Conservation (phyloP, 2,113 vertebrate genomes). For the Notiomystis cincta region DNA sequence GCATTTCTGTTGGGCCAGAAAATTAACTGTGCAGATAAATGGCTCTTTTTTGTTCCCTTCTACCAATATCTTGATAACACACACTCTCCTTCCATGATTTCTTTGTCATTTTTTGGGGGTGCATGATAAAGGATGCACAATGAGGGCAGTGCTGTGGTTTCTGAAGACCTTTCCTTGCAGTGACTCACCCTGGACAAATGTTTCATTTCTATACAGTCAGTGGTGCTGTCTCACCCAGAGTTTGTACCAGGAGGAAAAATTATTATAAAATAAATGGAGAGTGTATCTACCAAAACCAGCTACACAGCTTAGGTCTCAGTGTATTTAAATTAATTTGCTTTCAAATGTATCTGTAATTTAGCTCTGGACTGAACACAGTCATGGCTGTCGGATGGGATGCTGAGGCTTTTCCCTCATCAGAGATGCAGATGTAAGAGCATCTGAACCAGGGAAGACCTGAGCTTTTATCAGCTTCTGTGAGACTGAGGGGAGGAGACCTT, state of each 20-base stretch:
- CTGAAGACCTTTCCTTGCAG: background rate
- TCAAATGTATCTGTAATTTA: background rate
- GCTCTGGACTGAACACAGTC: background rate
- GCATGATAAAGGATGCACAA: background rate
- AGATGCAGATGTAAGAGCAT: background rate
- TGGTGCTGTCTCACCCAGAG: background rate
- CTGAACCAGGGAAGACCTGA: background rate
- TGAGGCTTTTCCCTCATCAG: background rate
- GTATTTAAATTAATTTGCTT: background rate
- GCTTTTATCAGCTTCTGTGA: background rate
- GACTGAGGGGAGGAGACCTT: background rate
- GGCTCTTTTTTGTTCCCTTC: background rate
- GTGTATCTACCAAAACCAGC: background rate
- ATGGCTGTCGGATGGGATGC: background rate
- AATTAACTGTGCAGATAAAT: background rate
- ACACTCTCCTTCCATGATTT: background rate
- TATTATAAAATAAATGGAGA: background rate
- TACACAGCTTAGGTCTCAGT: background rate
- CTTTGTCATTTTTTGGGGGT: background rate
- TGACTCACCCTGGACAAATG: background rate
- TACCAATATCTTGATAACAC: background rate
- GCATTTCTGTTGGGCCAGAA: background rate
- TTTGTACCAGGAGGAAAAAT: background rate
- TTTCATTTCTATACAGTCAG: background rate
- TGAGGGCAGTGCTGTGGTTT: background rate